Conservation (phyloP, 2,888 invertebrate species). For the Hypselothyrea guttata region DNA sequence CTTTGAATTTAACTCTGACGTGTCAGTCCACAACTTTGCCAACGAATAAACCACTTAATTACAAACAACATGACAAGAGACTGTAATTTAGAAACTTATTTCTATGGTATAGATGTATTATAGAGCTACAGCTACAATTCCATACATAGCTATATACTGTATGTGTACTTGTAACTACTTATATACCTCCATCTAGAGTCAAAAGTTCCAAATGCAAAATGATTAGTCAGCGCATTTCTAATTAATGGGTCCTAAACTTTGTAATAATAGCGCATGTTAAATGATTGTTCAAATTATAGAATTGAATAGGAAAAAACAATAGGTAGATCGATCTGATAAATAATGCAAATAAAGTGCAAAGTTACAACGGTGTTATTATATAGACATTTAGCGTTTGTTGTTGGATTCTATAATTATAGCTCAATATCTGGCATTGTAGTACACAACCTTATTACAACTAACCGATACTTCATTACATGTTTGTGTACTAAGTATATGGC, state of each 20-base stretch:
- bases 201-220: constrained; percentile 28
- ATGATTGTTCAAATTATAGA: constrained; percentile 56
- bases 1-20: constrained; percentile 46
- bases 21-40: constrained; percentile 42
- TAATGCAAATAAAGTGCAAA: constrained; percentile 33
- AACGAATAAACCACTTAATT: constrained; percentile 55
- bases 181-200: constrained; percentile 7
- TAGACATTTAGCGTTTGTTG: constrained; percentile 21
- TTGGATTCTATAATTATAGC: constrained; percentile 43
- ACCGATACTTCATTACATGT: too few relatives aligned
- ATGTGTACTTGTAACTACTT: too few relatives aligned
- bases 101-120: constrained; percentile 29
- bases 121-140: not conserved
- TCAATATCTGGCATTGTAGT: constrained; percentile 16
- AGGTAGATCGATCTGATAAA: constrained; percentile 6
- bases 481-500: too few relatives aligned
- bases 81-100: constrained; percentile 62
- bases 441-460: constrained; percentile 43
- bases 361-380: constrained; percentile 40
- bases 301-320: not conserved
- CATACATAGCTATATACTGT: not conserved
- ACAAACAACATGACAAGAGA: constrained; percentile 40
- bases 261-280: constrained; percentile 25
- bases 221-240: constrained; percentile 33
- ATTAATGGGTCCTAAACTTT: constrained; percentile 29